phyloP scores from a whole-genome alignment of 2,797 vertebrate genomes.

The Orientallactaga sibirica region DNA sequence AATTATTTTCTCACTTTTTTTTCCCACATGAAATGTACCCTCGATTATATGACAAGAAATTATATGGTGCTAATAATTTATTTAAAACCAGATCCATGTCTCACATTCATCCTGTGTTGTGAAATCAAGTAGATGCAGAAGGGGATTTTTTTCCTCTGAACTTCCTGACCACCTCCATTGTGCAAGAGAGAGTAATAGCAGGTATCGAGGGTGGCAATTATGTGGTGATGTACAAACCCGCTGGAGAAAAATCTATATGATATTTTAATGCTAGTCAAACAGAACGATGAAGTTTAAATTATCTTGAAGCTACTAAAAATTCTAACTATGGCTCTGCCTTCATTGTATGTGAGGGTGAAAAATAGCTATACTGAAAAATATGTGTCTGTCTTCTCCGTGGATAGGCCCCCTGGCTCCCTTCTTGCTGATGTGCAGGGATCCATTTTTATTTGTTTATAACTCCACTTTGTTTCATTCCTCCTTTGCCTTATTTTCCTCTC shows the following conservation, averaged over 20 bases:
- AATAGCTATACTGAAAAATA: slow-evolving; percentile 74
- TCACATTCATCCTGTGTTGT: slow-evolving; percentile 81
- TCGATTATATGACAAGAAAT: slow-evolving; percentile 86
- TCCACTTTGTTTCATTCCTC: background rate
- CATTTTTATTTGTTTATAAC: background rate
- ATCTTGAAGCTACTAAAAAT: slow-evolving; percentile 85
- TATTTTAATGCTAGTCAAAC: slow-evolving; percentile 86
- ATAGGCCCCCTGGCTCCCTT: slow-evolving; percentile 32
- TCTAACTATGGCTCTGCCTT: slow-evolving; percentile 79
- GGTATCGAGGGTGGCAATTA: slow-evolving; percentile 85
- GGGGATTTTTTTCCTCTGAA: slow-evolving; percentile 82
- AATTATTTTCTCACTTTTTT: slow-evolving; percentile 84
- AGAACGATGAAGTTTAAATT: slow-evolving; percentile 85
- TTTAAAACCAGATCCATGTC: slow-evolving; percentile 83
- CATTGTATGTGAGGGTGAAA: slow-evolving; percentile 78
- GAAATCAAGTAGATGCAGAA: slow-evolving; percentile 85
- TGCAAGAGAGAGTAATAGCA: slow-evolving; percentile 84
- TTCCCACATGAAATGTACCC: slow-evolving; percentile 79
- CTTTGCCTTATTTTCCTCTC: slow-evolving; percentile 17
- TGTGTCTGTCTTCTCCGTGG: slow-evolving; percentile 53
- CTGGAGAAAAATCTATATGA: slow-evolving; percentile 85
- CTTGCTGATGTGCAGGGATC: background rate
- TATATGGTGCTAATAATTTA: slow-evolving; percentile 86
- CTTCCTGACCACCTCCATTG: slow-evolving; percentile 85
- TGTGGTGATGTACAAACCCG: slow-evolving; percentile 82